Evolutionary conservation across 2,888 invertebrate species (phyloP), one percentile per base, ranked within the genome.

Genomic region (Cephonodes hylas): DNA sequence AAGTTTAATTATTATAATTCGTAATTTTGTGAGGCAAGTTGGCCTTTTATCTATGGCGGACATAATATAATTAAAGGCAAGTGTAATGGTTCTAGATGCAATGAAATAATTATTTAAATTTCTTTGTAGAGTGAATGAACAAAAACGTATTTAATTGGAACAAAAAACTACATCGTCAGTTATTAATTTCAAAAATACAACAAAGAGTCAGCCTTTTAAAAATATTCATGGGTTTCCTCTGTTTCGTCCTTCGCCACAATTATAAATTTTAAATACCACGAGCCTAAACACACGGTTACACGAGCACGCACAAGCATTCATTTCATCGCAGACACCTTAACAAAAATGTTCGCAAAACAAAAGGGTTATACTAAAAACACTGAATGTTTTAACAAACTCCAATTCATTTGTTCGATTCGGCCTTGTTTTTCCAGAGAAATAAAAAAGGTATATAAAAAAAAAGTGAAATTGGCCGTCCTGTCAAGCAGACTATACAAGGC

Each of bases 401-500:
- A 60, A 60, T 53, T 60, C 60, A 60, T 60, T 60, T 53, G 53
- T 42, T 60, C 18, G 42, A 42, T 42, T 25, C 38, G 18, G 23
- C 18, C 38, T 60, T 38, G 42, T 53, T 53, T 53, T 27, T 18
- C 27, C 27, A 53, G 27, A 53, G 53, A 25, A 18, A 53, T 53
- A 53, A 53, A 48, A 46, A 31, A 31, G 53, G 48, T 20, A 27
- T 53, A 48, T 15, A 48, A 53, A 27, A 48, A 53, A 27, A 53
- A 53, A 53, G 53, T 53, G 31, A 53, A 53, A 53, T 53, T 53
- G 53, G 53, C 27, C 53, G 53, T 10, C 53, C 53, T 53, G 53
- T 53, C 53, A 53, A 53, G 31, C 15, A 53, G 31, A 53, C 53
- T 31, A 27, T 31, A 53, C 27, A 44, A 44, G 44, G 44, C 44